Base-by-base conservation (phyloP, 2,888 invertebrate species). In the Mycalesis mineus region DNA sequence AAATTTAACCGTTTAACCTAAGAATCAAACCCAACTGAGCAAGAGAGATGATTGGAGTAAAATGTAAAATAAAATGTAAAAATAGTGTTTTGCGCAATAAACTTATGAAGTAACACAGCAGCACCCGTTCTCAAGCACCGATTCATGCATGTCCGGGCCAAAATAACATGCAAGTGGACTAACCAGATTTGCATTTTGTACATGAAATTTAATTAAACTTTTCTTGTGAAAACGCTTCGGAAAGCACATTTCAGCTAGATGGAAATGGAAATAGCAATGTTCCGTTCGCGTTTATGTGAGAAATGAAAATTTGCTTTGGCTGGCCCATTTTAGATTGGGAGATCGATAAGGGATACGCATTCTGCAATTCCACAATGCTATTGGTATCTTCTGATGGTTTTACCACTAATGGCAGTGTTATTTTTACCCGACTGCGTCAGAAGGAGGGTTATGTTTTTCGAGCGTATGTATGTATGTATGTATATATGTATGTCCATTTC, bases 201-300 rank as follows among this genome's bases (percentile, higher is more conserved):
- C 57, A 49, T 59, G 41, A 59, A 58, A 59, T 59, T 59, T 63
- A 61, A 61, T 57, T 55, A 59, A 63, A 57, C 49, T 63, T 60
- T 50, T 54, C 45, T 54, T 36, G 17, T 11, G 36, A n/a, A 40
- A 29, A 28, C 29, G 7, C 39, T 50, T 14, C 37, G 22, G 14
- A 28, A 39, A 37, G n/a, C 39, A 50, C 40, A 40, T 39, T 39
- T 40, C 2, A 50, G 6, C 14, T 13, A 0, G 14, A 50, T 50
- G 50, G 39, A 9, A 39, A 40, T 50, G 50, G 17, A 40, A 50
- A 50, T 50, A 22, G 22, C 22, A 29, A 45, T 14, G 29, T 28
- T 29, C 29, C 13, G 13, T 7, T 14, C 4, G 45, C 29, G 4
- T 8, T 29, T 44, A n/a, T 44, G 28, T 13, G 45, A 5, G 14